A percentile compares a stretch with the other conserved stretches of the same genome.
Conservation (phyloP, 2,888 invertebrate species). For the Mesorhabditis sp. region DNA sequence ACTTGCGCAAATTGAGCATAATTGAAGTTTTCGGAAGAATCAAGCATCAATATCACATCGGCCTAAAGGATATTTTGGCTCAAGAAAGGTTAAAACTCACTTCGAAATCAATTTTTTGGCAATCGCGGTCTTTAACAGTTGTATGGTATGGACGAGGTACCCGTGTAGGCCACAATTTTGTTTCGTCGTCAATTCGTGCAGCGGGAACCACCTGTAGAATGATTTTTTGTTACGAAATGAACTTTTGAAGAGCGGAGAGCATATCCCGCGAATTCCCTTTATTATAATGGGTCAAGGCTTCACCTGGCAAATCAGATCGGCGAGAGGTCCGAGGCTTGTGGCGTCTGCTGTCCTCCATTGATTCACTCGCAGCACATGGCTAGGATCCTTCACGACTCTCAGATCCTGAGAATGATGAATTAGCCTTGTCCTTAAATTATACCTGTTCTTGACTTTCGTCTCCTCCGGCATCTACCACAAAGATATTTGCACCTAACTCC, state of each 20-base stretch:
- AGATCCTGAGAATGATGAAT: background rate
- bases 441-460: constrained; percentile 20
- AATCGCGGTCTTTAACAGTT: constrained; percentile 20
- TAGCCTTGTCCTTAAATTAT: too few relatives aligned
- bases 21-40: constrained; percentile 52
- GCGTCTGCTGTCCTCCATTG: constrained; percentile 51
- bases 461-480: constrained; percentile 49
- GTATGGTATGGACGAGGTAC: constrained; percentile 12
- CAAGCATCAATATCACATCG: constrained; percentile 53
- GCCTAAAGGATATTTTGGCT: constrained; percentile 18
- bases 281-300: background rate
- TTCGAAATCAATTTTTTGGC: constrained; percentile 38
- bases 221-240: background rate
- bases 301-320: constrained; percentile 49
- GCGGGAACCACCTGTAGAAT: background rate
- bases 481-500: constrained; percentile 41
- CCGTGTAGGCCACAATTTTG: constrained; percentile 23
- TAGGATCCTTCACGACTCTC: constrained; percentile 15
- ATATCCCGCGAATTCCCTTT: background rate
- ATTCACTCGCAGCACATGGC: constrained; percentile 36
- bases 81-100: constrained; percentile 12
- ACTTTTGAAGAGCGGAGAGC: too few relatives aligned
- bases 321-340: constrained; percentile 44
- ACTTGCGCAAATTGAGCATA: constrained; percentile 43
- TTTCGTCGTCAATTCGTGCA: constrained; percentile 1